Percentiles rank a stretch among this genome's conserved stretches.
phyloP scores from a whole-genome alignment of 2,888 invertebrate species.

The Paralinhomoeus sp. region DNA sequence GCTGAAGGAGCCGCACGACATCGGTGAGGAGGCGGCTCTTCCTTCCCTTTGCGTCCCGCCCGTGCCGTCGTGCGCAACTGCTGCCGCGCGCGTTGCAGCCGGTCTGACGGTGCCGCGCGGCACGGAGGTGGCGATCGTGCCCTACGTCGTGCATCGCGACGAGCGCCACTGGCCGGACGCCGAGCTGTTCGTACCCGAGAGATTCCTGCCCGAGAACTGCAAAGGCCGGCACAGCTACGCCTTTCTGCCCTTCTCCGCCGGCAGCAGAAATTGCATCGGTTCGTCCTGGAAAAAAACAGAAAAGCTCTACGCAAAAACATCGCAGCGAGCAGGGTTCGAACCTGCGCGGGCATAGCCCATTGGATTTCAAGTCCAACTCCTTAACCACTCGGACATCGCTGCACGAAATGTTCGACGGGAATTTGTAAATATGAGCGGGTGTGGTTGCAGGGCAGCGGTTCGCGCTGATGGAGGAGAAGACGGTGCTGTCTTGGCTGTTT shows the following conservation, averaged over 20 bases:
- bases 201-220: slow-evolving; percentile 27
- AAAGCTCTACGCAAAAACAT: too few relatives aligned
- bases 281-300: too few relatives aligned
- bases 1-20: too few relatives aligned
- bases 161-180: slow-evolving; percentile 28
- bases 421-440: too few relatives aligned
- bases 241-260: slow-evolving; percentile 32
- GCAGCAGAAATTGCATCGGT: slow-evolving; percentile 32
- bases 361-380: slow-evolving; percentile 41
- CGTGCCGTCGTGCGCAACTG: too few relatives aligned
- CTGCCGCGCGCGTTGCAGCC: too few relatives aligned
- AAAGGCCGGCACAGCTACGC: slow-evolving; percentile 27
- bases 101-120: too few relatives aligned
- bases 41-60: too few relatives aligned
- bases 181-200: slow-evolving; percentile 31
- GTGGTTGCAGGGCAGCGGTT: slow-evolving; percentile 29
- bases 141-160: slow-evolving; percentile 27
- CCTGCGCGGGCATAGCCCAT: slow-evolving; percentile 41
- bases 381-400: slow-evolving; percentile 36
- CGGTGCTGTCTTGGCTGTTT: slow-evolving; percentile 27
- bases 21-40: too few relatives aligned
- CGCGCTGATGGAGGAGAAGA: slow-evolving; percentile 32
- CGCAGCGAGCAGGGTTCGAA: slow-evolving; percentile 37
- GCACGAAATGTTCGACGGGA: too few relatives aligned
- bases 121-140: slow-evolving; percentile 18